These are phyloP conservation scores for Drosophila mercatorum DNA, from an alignment of 2,888 invertebrate genomes.

Conservation along the genomic window DNA sequence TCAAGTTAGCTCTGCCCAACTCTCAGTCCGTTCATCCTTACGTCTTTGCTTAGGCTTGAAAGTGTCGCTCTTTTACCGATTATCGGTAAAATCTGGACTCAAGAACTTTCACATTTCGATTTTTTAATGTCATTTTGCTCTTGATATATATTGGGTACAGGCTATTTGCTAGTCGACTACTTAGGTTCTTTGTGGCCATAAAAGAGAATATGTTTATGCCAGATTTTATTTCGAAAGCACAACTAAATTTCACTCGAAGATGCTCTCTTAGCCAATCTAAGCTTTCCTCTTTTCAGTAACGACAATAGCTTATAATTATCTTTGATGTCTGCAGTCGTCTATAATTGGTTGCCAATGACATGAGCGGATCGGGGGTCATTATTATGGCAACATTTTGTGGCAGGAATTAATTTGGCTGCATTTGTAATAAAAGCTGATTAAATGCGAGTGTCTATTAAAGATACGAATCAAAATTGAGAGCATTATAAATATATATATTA, in stretches of 20 bases:
- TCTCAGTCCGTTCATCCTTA: too few species aligned
- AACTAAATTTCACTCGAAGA: not conserved
- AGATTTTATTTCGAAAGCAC: not conserved
- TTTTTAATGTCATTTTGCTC: too few species aligned
- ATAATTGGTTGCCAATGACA: constrained; percentile 12
- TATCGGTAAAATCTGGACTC: too few species aligned
- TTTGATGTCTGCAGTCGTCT: not conserved
- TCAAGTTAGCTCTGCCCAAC: too few species aligned
- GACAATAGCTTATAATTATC: not conserved
- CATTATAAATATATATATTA: not conserved
- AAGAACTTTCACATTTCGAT: too few species aligned
- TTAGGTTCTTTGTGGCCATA: not conserved
- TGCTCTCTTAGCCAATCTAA: not conserved
- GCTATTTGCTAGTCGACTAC: not conserved
- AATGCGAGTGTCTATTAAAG: constrained; percentile 6
- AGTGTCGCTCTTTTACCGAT: too few species aligned
- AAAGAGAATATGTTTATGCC: not conserved
- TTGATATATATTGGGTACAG: not conserved
- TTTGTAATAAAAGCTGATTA: constrained; percentile 7
- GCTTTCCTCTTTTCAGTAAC: too few species aligned
- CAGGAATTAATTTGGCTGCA: constrained; percentile 12
- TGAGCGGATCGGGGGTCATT: not conserved
- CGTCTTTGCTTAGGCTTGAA: too few species aligned
- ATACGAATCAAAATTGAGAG: constrained; percentile 6
- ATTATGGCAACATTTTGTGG: not conserved